Percentiles rank a stretch among this genome's conserved stretches.
Evolutionary conservation across 2,888 invertebrate species (phyloP).

Genomic region (Amaurobius ferox): DNA sequence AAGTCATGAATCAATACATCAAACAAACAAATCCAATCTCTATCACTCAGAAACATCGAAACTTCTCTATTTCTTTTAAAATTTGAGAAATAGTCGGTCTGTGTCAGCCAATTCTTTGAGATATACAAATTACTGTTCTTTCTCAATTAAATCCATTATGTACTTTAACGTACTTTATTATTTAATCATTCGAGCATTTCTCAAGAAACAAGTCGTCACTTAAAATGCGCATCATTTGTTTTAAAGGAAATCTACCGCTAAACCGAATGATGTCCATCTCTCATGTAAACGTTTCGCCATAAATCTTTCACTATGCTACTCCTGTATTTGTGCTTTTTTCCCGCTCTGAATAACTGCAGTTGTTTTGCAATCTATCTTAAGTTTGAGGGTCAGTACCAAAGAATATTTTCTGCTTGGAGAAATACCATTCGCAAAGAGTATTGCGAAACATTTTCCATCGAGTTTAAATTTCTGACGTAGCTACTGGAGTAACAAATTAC

Average conservation of each 20-base stretch:
- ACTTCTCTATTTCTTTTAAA: too few species aligned
- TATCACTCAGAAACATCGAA: too few species aligned
- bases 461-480: too few species aligned
- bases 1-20: too few species aligned
- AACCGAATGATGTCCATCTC: background rate
- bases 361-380: slow-evolving; percentile 14
- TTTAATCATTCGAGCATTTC: background rate
- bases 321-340: background rate
- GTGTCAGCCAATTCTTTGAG: too few species aligned
- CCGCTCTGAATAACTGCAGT: slow-evolving; percentile 4
- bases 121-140: too few species aligned
- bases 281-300: background rate
- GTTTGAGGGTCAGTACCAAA: background rate
- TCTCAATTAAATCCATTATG: too few species aligned
- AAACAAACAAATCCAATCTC: too few species aligned
- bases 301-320: background rate
- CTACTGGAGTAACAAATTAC: too few species aligned
- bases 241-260: background rate
- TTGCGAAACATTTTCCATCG: too few species aligned
- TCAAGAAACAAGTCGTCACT: background rate
- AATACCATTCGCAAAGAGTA: background rate
- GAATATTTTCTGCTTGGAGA: background rate
- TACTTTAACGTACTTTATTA: too few species aligned
- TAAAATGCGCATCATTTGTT: background rate
- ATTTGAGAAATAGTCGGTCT: too few species aligned